Evolutionary conservation across 2,797 vertebrate species (phyloP), one percentile per base, ranked within the genome.

Genomic region (Sebastes minor): DNA sequence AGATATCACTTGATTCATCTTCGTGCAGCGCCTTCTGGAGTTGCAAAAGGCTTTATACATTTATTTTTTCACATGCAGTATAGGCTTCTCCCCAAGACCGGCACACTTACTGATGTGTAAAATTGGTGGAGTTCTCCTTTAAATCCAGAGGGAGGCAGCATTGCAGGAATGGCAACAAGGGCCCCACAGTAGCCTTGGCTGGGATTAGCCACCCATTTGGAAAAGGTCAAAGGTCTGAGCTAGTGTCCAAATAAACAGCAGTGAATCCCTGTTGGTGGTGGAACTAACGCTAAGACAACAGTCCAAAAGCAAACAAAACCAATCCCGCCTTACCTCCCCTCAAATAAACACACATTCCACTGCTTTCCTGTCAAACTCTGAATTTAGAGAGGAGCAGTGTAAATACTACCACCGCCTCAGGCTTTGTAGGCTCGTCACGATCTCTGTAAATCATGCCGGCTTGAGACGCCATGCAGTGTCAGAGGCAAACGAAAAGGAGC

Each of bases 211-310:
- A 86, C 91, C 88, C 88, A 93, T 93, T 92, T 91, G 85, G 79
- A 88, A 27, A 27, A 84, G 93, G 93, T 90, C 92, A 92, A 76
- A 92, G 91, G 90, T 95, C 87, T 69, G 78, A 86, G 86, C 81
- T 68, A 49, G 90, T 92, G 87, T 95, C 90, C 92, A 95, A 95
- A 96, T 93, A 95, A 96, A 95, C 93, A 92, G 85, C 49, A 83
- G 85, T 73, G 84, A 80, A 87, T 93, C 86, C 76, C 81, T 78
- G 87, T 88, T 74, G 92, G 89, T 82, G 85, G 87, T 86, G 88
- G 89, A 93, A 86, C 92, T 92, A 88, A 90, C 76, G 72, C 84
- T 89, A 84, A 88, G 87, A 94, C 89, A 91, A 92, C 92, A 92
- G 82, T 80, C 70, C 76, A 60, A 92, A 94, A 65, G 83, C 86